A percentile compares a stretch with the other conserved stretches of the same genome.
phyloP scores from a whole-genome alignment of 2,113 vertebrate genomes.

The Spermophilus dauricus region DNA sequence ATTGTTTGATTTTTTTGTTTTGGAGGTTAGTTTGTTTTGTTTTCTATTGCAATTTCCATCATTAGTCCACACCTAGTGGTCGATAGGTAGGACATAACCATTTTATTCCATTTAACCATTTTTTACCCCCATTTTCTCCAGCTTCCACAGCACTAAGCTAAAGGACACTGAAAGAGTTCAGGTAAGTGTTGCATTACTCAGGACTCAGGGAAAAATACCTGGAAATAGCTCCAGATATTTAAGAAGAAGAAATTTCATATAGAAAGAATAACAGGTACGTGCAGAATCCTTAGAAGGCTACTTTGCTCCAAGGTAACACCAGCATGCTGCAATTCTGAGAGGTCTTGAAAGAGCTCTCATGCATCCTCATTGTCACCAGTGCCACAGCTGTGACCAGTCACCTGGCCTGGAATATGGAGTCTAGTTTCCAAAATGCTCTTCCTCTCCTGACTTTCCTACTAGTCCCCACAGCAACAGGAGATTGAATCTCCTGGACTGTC shows the following conservation, averaged over 20 bases:
- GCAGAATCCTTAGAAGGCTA: not conserved
- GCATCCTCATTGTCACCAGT: not conserved
- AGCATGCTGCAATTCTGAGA: not conserved
- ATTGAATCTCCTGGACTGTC: not conserved
- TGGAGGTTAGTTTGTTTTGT: not conserved
- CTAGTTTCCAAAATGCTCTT: not conserved
- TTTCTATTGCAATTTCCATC: not conserved
- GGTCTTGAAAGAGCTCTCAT: not conserved
- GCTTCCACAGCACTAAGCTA: not conserved
- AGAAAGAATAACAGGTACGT: not conserved
- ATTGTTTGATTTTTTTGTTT: not conserved
- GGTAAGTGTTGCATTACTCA: not conserved
- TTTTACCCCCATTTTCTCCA: not conserved
- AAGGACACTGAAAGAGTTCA: not conserved
- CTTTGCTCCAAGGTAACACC: not conserved
- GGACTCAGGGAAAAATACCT: not conserved
- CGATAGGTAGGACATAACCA: not conserved
- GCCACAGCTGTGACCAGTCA: not conserved
- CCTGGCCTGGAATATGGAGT: not conserved
- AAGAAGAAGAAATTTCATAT: constrained; percentile 6
- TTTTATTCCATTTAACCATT: not conserved
- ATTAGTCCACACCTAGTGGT: not conserved
- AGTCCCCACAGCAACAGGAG: rapidly evolving
- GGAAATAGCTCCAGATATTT: not conserved
- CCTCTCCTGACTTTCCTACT: not conserved